These are phyloP conservation scores for Hydropsyche tenuis DNA, from an alignment of 1,140 invertebrate species.

Conservation along the genomic window DNA sequence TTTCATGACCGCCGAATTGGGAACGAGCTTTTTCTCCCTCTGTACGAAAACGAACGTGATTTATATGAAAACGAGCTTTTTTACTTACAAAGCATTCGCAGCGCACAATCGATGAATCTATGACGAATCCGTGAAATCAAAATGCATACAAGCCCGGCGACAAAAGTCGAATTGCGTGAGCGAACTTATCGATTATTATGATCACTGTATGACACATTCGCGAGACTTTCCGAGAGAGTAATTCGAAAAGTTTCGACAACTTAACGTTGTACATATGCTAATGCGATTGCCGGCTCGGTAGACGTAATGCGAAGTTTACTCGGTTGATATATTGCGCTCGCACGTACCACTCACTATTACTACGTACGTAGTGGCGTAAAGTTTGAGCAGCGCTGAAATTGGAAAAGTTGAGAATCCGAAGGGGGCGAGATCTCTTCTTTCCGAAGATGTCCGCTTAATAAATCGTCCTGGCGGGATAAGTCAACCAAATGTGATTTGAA, in stretches of 20 bases:
- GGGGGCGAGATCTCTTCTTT: conserved; percentile 16
- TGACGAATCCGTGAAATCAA: too few species aligned
- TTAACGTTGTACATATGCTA: neutral
- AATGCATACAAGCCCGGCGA: too few species aligned
- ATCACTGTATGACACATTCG: neutral
- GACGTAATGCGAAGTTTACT: too few species aligned
- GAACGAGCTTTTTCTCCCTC: too few species aligned
- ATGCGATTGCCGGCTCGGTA: neutral
- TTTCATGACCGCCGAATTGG: too few species aligned
- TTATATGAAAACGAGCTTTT: too few species aligned
- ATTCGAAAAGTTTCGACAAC: neutral
- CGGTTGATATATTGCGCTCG: neutral
- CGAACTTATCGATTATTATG: too few species aligned
- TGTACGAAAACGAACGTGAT: too few species aligned
- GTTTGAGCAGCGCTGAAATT: conserved; percentile 35
- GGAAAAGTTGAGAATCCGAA: conserved; percentile 26
- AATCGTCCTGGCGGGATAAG: conserved; percentile 40
- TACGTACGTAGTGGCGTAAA: neutral
- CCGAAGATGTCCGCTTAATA: conserved; percentile 37
- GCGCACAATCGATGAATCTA: too few species aligned
- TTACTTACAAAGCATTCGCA: too few species aligned
- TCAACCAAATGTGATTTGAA: conserved; percentile 40
- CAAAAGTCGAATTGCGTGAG: too few species aligned
- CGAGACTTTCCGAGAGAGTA: too few species aligned
- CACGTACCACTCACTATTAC: neutral